Conservation (phyloP, 92 coral and sea anemone genomes). For the Muricea muricata region DNA sequence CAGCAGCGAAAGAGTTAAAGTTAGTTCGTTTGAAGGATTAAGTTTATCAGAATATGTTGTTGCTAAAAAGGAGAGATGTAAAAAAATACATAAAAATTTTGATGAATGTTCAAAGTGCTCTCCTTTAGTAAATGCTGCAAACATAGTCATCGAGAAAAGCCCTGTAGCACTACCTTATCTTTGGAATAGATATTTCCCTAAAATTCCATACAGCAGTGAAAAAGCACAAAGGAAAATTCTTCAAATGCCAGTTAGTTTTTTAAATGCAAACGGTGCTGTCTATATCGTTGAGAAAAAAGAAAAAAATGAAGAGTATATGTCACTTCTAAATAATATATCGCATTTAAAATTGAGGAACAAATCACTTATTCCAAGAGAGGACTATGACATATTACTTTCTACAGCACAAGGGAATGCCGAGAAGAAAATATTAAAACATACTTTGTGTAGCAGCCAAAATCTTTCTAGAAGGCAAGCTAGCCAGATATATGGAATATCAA, state of each 20-base stretch:
- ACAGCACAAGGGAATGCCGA: conserved; percentile 58
- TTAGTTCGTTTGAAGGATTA: conserved; percentile 67
- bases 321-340: background rate
- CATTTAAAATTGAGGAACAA: background rate
- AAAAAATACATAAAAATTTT: conserved; percentile 49
- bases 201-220: conserved; percentile 46
- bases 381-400: conserved; percentile 15
- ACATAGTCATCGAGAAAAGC: conserved; percentile 51
- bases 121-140: conserved; percentile 55
- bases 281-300: background rate
- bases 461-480: conserved; percentile 48
- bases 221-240: conserved; percentile 39
- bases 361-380: background rate
- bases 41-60: conserved; percentile 64
- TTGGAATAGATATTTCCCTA: conserved; percentile 56
- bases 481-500: conserved; percentile 52
- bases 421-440: conserved; percentile 46
- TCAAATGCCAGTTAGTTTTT: conserved; percentile 33
- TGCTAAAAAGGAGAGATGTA: conserved; percentile 68
- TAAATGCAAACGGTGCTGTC: background rate
- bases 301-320: background rate
- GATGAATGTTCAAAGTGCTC: background rate
- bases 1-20: too few species aligned
- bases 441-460: conserved; percentile 39
- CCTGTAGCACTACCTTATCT: conserved; percentile 53